Percentiles rank a stretch among this genome's conserved stretches.
Evolutionary conservation across 2,797 vertebrate genomes (phyloP).

Genomic region (Bradypodion ventrale): DNA sequence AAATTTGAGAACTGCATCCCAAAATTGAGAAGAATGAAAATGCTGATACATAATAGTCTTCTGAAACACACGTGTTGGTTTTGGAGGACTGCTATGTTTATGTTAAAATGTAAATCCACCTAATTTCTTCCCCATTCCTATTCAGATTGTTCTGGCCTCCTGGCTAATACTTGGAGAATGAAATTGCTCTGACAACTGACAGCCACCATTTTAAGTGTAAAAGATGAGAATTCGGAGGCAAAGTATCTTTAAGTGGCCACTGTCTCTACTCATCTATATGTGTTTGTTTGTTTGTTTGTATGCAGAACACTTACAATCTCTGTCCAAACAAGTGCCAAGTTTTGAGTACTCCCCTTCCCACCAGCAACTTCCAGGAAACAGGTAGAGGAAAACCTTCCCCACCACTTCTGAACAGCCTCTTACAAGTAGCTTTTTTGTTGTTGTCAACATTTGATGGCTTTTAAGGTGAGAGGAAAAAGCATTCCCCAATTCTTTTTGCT

Average conservation of each 20-base stretch:
- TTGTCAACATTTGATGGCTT: conserved; percentile 33
- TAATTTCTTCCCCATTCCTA: too few species aligned
- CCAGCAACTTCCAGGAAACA: neutral
- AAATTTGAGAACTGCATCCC: too few species aligned
- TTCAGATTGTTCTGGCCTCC: too few species aligned
- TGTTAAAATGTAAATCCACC: too few species aligned
- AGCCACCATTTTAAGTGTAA: too few species aligned
- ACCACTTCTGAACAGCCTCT: conserved; percentile 1
- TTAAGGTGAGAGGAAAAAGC: conserved; percentile 10
- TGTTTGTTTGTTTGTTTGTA: neutral
- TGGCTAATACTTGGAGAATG: too few species aligned
- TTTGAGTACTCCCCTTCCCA: neutral
- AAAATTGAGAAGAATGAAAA: too few species aligned
- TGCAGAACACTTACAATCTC: neutral
- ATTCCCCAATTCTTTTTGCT: neutral
- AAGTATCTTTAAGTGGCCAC: neutral
- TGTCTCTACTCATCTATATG: neutral
- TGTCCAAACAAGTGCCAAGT: neutral
- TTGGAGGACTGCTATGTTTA: too few species aligned
- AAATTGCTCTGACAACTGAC: too few species aligned
- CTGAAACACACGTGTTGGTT: too few species aligned
- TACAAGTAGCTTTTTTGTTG: conserved; percentile 10
- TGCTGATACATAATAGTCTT: too few species aligned
- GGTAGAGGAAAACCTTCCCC: neutral
- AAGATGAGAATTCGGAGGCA: neutral